These are phyloP conservation scores for Lasioglossum zephyrum DNA, from an alignment of 2,888 invertebrate species.

Conservation along the genomic window DNA sequence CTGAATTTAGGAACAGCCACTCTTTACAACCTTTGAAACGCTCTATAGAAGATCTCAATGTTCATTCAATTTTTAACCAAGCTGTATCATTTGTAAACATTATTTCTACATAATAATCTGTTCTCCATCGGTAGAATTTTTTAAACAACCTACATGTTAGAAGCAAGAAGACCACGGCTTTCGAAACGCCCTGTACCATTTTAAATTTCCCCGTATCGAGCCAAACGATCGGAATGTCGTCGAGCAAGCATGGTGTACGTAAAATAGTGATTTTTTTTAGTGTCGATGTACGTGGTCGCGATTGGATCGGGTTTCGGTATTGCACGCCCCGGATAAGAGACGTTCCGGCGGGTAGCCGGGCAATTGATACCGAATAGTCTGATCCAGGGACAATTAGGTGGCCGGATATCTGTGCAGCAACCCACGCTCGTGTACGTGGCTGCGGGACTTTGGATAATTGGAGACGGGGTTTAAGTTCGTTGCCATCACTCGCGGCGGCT, in stretches of 20 bases:
- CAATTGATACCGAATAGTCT: constrained; percentile 28
- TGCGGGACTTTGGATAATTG: constrained; percentile 60
- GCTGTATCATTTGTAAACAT: too few species aligned
- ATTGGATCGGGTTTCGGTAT: constrained; percentile 14
- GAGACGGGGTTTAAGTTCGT: constrained; percentile 66
- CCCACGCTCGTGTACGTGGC: constrained; percentile 9
- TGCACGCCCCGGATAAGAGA: background rate
- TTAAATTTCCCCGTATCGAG: background rate
- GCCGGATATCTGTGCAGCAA: background rate
- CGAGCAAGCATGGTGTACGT: background rate
- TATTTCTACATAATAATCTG: too few species aligned
- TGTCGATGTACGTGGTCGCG: background rate
- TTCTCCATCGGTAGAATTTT: too few species aligned
- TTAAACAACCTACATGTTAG: background rate
- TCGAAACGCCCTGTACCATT: background rate
- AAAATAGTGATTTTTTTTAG: background rate
- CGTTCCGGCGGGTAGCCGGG: background rate
- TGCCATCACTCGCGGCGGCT: constrained; percentile 27
- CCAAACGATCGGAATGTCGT: background rate
- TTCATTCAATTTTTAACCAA: too few species aligned
- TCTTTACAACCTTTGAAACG: background rate
- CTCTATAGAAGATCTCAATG: background rate
- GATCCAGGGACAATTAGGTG: constrained; percentile 28
- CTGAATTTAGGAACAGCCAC: background rate
- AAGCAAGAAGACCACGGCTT: fast-evolving